Conservation (phyloP, 2,113 vertebrate species). For the Paedocypris sp. region DNA sequence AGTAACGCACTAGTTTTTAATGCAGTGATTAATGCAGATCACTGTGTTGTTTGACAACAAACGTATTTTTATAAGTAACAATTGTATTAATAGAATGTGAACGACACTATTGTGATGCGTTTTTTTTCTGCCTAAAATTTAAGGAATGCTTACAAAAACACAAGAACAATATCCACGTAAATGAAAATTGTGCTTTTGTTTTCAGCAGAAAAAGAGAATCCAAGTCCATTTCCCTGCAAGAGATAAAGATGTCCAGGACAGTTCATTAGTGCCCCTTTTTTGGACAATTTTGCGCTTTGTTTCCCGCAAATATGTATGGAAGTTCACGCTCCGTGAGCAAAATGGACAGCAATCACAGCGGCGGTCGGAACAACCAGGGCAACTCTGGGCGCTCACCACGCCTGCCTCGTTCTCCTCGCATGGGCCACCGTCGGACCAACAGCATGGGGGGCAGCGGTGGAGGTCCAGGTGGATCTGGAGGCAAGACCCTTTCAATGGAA, state of each 20-base stretch:
- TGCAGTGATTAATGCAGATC: too few species aligned
- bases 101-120: too few species aligned
- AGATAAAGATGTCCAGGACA: constrained; percentile 6
- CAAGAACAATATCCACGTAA: too few species aligned
- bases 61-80: too few species aligned
- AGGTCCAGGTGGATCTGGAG: constrained; percentile 69
- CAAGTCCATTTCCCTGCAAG: too few species aligned
- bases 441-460: constrained; percentile 88
- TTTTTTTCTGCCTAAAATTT: too few species aligned
- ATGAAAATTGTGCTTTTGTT: too few species aligned
- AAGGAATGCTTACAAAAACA: too few species aligned
- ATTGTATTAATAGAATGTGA: too few species aligned
- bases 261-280: constrained; percentile 2
- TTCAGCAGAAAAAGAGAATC: too few species aligned
- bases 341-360: constrained; percentile 69
- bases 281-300: neutral
- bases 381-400: constrained; percentile 87
- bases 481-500: constrained; percentile 96
- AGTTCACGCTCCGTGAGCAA: constrained; percentile 90
- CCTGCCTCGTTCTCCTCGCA: constrained; percentile 85
- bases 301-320: constrained; percentile 88
- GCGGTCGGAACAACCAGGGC: constrained; percentile 62
- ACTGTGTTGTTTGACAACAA: too few species aligned
- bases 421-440: constrained; percentile 93
- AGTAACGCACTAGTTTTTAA: too few species aligned